These are phyloP conservation scores for Drosophila lacicola DNA, from an alignment of 2,888 invertebrate genomes.

Conservation along the genomic window DNA sequence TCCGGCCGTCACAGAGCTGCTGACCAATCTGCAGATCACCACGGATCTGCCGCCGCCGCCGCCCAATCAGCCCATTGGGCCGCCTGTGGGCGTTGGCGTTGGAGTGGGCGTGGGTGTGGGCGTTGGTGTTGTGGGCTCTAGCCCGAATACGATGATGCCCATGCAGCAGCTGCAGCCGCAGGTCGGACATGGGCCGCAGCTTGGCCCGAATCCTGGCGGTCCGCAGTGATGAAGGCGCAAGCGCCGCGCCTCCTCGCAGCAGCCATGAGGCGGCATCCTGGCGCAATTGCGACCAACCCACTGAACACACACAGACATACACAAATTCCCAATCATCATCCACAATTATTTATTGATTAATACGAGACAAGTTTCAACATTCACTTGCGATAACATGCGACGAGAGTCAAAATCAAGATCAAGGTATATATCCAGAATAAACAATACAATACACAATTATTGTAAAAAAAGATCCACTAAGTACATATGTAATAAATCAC, in stretches of 20 bases:
- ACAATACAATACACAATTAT: slow-evolving; percentile 34
- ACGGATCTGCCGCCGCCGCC: slow-evolving; percentile 90
- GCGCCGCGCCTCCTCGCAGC: slow-evolving; percentile 81
- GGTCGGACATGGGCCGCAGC: slow-evolving; percentile 83
- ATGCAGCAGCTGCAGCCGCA: slow-evolving; percentile 85
- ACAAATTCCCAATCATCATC: slow-evolving; percentile 14
- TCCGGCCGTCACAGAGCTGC: slow-evolving; percentile 94
- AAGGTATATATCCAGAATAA: slow-evolving; percentile 20
- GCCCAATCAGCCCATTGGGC: slow-evolving; percentile 85
- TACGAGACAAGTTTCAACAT: slow-evolving; percentile 35
- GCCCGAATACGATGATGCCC: slow-evolving; percentile 87
- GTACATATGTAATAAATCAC: slow-evolving; percentile 55
- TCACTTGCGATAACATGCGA: slow-evolving; percentile 21
- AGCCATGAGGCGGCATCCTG: slow-evolving; percentile 58
- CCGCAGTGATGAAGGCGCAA: slow-evolving; percentile 85
- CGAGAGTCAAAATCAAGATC: slow-evolving; percentile 13
- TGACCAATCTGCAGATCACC: slow-evolving; percentile 93
- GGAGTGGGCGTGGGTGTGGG: slow-evolving; percentile 64
- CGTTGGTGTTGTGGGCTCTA: slow-evolving; percentile 84
- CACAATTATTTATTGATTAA: slow-evolving; percentile 44
- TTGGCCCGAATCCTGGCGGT: slow-evolving; percentile 80
- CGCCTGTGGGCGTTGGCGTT: slow-evolving; percentile 76
- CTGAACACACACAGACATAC: neutral
- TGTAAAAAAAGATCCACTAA: slow-evolving; percentile 56
- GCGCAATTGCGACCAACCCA: slow-evolving; percentile 50